These are phyloP conservation scores for Rousettus madagascariensis DNA, from an alignment of 2,797 vertebrate genomes.

Conservation along the genomic window DNA sequence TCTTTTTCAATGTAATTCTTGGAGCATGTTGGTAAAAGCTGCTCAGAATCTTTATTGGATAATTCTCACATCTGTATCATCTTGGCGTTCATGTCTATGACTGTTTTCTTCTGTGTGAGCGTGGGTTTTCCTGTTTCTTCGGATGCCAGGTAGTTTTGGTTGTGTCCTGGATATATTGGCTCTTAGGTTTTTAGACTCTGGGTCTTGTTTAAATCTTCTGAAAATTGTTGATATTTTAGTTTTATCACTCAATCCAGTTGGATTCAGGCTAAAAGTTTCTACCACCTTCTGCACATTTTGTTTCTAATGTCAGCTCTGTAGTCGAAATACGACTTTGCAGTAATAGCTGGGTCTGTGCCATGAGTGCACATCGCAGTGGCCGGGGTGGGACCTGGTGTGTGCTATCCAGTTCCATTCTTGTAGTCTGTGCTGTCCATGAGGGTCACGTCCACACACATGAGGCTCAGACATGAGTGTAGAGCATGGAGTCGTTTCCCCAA, in stretches of 20 bases:
- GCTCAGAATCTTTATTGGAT: not conserved
- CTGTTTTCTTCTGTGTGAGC: not conserved
- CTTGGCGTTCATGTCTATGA: not conserved
- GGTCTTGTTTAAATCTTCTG: not conserved
- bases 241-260: not conserved
- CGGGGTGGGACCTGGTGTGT: fast-evolving
- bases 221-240: not conserved
- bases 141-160: not conserved
- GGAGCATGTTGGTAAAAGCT: not conserved
- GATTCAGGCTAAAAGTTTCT: not conserved
- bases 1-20: not conserved
- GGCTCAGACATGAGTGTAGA: not conserved
- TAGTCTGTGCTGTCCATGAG: not conserved
- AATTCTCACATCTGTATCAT: not conserved
- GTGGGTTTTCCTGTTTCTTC: not conserved
- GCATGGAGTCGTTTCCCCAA: not conserved
- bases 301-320: not conserved
- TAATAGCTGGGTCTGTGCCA: too few species aligned
- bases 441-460: too few species aligned
- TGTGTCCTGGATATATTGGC: not conserved
- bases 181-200: not conserved
- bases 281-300: not conserved
- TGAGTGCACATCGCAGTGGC: too few species aligned
- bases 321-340: not conserved
- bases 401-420: fast-evolving